Base-by-base conservation (phyloP, 2,113 vertebrate genomes). In the Caloenas nicobarica region DNA sequence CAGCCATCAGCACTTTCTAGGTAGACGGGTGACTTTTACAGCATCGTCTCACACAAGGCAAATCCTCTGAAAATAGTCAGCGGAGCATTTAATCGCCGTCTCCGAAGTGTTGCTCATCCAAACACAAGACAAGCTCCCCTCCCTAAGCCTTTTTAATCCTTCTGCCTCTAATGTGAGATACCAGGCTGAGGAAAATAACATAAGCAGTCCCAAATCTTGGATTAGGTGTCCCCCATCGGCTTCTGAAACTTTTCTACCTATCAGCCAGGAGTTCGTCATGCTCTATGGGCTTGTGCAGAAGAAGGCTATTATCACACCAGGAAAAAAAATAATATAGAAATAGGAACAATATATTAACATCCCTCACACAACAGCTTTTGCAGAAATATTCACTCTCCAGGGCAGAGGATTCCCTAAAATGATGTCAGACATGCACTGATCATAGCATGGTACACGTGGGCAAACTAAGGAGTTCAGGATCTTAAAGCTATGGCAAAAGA, bases 131-230 rank as follows among this genome's bases (percentile, higher is more conserved):
- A 4, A 53, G 36, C 84, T 89, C n/a, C 46, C 22, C 22, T 51
- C 74, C 76, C 70, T 87, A 92, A 91, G 61, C 66, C 68, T 60
- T 74, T 60, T 69, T 53, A 94, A 95, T 95, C 90, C 42, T 85
- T 46, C 17, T 57, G 54, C 36, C 48, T 89, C 44, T 60, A 71
- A 53, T 2, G 19, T 46, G 50, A 71, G 77, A 86, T 48, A 72
- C 5, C 26, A 70, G 60, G 16, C 42, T 58, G 42, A 60, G 50
- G 31, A 74, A 78, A 92, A 88, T 26, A 78, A 68, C n/a, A 60
- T 5, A 34, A 26, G 29, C 61, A 62, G 8, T 54, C 16, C 15
- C 23, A 40, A 0, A 54, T 66, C 13, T 33, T 90, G 66, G 57
- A 72, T 57, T 46, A 91, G 53, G 38, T 62, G 26, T 7, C 46